A percentile compares a stretch with the other conserved stretches of the same genome.
Conservation (phyloP, 2,888 invertebrate genomes). For the Chymomyza fuscimana region DNA sequence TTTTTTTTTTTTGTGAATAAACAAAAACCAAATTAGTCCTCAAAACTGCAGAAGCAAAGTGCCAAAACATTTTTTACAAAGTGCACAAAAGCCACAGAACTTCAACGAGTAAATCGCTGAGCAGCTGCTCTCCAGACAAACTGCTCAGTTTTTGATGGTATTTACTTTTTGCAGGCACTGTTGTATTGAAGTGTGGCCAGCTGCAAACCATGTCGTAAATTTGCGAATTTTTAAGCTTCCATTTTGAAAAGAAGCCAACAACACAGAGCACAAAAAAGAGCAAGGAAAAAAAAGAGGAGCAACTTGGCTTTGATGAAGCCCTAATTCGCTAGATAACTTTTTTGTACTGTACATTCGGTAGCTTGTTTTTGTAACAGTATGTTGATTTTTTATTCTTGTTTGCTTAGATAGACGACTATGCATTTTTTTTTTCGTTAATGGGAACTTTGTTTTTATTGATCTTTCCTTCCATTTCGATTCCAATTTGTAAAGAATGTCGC, state of each 20-base stretch:
- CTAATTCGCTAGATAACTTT: background rate
- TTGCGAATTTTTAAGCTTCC: background rate
- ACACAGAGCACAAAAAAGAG: background rate
- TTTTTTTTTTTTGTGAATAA: slow-evolving; percentile 37
- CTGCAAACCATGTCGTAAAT: background rate
- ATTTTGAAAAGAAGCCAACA: background rate
- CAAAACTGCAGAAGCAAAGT: slow-evolving; percentile 59
- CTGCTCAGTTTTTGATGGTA: slow-evolving; percentile 29
- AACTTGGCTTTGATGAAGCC: background rate
- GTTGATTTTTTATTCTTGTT: background rate
- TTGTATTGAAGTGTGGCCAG: background rate
- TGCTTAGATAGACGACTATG: background rate
- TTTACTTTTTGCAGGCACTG: slow-evolving; percentile 6
- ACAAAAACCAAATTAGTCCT: slow-evolving; percentile 70
- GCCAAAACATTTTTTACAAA: slow-evolving; percentile 56
- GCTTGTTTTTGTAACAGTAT: background rate
- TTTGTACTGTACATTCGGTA: background rate
- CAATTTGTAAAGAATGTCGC: too few species aligned
- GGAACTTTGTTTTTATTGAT: background rate
- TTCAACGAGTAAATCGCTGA: slow-evolving; percentile 55
- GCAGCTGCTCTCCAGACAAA: slow-evolving; percentile 47
- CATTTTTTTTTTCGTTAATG: background rate
- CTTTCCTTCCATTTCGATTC: background rate
- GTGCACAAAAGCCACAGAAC: slow-evolving; percentile 52
- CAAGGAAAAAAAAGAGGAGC: background rate